Conservation (phyloP, 1,140 invertebrate species). For the Eciton burchellii region DNA sequence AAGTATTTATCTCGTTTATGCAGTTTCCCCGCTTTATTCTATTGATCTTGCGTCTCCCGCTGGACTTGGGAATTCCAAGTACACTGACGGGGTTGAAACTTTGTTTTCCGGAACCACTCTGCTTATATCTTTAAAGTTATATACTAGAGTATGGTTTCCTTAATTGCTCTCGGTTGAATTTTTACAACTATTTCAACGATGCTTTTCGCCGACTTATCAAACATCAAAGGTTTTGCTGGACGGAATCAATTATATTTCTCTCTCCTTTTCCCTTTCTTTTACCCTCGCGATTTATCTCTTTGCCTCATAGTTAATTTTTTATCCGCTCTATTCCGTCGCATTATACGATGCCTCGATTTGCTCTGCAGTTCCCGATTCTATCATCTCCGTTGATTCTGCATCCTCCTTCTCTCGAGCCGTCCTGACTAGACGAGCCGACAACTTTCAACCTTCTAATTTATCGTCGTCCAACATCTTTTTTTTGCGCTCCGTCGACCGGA, state of each 20-base stretch:
- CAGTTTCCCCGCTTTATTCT: constrained; percentile 43
- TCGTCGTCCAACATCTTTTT: constrained; percentile 55
- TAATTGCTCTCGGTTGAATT: constrained; percentile 54
- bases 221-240: constrained; percentile 6
- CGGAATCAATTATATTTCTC: constrained; percentile 1
- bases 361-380: constrained; percentile 22
- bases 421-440: constrained; percentile 41
- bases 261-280: background rate
- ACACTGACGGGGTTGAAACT: constrained; percentile 48
- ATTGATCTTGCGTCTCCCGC: constrained; percentile 59
- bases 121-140: constrained; percentile 8
- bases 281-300: background rate
- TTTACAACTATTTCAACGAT: constrained; percentile 52
- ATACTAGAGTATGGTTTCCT: constrained; percentile 39
- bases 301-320: background rate
- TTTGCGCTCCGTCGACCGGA: constrained; percentile 48
- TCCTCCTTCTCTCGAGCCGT: constrained; percentile 29
- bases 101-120: constrained; percentile 32
- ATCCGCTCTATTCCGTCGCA: constrained; percentile 8
- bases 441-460: constrained; percentile 66
- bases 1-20: constrained; percentile 62
- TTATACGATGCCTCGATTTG: constrained; percentile 8
- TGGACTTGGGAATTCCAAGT: constrained; percentile 57
- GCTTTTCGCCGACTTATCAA: constrained; percentile 29
- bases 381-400: constrained; percentile 9